Evolutionary conservation across 1,140 invertebrate species (phyloP), one percentile per base, ranked within the genome.

Genomic region (Vanessa atalanta): DNA sequence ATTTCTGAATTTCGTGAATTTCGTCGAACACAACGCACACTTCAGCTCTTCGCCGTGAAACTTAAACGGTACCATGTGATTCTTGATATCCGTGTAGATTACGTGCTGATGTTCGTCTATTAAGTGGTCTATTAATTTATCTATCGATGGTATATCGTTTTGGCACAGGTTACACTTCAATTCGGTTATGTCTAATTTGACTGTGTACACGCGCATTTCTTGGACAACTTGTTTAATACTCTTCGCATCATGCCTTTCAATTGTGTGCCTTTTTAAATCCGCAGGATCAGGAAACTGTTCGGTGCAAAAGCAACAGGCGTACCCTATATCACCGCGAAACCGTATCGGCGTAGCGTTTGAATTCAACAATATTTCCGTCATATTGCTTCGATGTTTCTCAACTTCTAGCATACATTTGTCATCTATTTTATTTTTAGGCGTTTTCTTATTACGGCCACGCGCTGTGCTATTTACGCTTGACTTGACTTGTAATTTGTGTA

Each of bases 331-430:
- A 0, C 47, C 65, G n/a, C 77, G 61, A 12, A 37, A 61, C 31
- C 78, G 77, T 16, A 90, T 84, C 2, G 84, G 85, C 4, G 85
- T 88, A 8, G 87, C 87, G 53, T 90, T 90, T 0, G 86, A 79
- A 64, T 76, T 65, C 23, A 74, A 12, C n/a, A 88, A 65, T 48
- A 89, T 73, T 13, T 73, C 70, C 63, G 60, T 70, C 1, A 85
- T 50, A 65, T 87, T 88, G 3, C 77, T 68, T 5, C 77, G 60
- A 68, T 84, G 82, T 50, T 83, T 85, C 14, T 78, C 31, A 12
- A 84, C 68, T 31, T 84, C 79, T 47, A 55, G 47, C 20, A 55
- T 15, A 16, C 55, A 20, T 15, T 50, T 20, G 7, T 74, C 61
- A 9, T 50, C 50, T 48, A 47, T 3, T 43, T 43, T 43, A 43